Conservation (phyloP, 2,797 vertebrate species). For the Squalus acanthias region DNA sequence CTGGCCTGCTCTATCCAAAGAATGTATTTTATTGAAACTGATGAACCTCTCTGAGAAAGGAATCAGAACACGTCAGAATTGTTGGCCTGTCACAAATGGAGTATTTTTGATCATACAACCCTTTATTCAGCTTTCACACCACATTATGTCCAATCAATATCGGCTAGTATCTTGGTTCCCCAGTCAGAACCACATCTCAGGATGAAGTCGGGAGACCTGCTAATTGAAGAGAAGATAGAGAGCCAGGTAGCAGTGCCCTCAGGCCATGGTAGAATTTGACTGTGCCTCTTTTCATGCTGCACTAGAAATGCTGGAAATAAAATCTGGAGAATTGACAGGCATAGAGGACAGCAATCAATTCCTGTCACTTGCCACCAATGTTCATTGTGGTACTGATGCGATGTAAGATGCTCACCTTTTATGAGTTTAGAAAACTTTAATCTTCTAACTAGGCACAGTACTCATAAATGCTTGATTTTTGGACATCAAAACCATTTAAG, state of each 20-base stretch:
- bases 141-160: slow-evolving; percentile 93
- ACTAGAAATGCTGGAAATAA: slow-evolving; percentile 74
- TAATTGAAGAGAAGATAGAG: slow-evolving; percentile 94
- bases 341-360: slow-evolving; percentile 71
- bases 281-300: slow-evolving; percentile 54
- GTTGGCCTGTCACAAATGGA: slow-evolving; percentile 77
- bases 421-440: slow-evolving; percentile 67
- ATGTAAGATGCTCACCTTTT: slow-evolving; percentile 62
- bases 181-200: slow-evolving; percentile 68
- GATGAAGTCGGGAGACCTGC: slow-evolving; percentile 66
- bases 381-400: slow-evolving; percentile 64
- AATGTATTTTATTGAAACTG: slow-evolving; percentile 61
- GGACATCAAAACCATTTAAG: neutral
- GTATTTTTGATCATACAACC: slow-evolving; percentile 81
- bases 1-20: slow-evolving; percentile 74
- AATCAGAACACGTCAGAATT: slow-evolving; percentile 54
- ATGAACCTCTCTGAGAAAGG: slow-evolving; percentile 60
- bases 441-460: slow-evolving; percentile 54
- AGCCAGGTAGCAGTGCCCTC: slow-evolving; percentile 78
- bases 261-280: slow-evolving; percentile 68
- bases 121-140: slow-evolving; percentile 90
- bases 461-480: neutral
- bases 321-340: slow-evolving; percentile 78
- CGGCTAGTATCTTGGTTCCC: slow-evolving; percentile 63
- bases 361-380: slow-evolving; percentile 71